These are phyloP conservation scores for Calonectris borealis DNA, from an alignment of 2,113 vertebrate species.

Conservation along the genomic window DNA sequence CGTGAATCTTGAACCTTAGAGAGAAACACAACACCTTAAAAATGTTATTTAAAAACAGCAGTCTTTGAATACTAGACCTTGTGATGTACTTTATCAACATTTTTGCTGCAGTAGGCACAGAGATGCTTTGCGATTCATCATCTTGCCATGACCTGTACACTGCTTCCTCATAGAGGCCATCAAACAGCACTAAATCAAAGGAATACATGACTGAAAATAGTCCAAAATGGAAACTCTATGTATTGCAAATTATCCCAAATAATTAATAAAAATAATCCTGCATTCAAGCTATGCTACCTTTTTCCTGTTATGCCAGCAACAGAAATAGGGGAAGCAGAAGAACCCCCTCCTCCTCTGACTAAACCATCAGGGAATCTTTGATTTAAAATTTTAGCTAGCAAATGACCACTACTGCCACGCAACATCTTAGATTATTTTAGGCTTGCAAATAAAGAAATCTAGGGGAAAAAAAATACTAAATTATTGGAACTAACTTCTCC, in stretches of 20 bases:
- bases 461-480: neutral
- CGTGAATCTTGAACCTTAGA: constrained; percentile 90
- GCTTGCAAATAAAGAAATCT: neutral
- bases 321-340: neutral
- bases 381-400: neutral
- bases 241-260: neutral
- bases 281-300: neutral
- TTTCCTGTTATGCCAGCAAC: neutral
- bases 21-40: neutral
- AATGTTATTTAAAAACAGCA: neutral
- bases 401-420: neutral
- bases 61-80: neutral
- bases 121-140: neutral
- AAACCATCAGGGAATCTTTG: neutral
- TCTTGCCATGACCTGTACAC: neutral
- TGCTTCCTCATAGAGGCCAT: neutral
- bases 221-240: neutral
- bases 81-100: neutral
- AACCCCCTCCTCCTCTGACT: neutral
- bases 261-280: neutral
- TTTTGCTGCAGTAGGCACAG: neutral
- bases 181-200: neutral
- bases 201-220: neutral
- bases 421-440: neutral
- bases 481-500: constrained; percentile 84